A percentile compares a stretch with the other conserved stretches of the same genome.
phyloP scores from a whole-genome alignment of 2,888 invertebrate genomes.

The Apotomis turbidana region DNA sequence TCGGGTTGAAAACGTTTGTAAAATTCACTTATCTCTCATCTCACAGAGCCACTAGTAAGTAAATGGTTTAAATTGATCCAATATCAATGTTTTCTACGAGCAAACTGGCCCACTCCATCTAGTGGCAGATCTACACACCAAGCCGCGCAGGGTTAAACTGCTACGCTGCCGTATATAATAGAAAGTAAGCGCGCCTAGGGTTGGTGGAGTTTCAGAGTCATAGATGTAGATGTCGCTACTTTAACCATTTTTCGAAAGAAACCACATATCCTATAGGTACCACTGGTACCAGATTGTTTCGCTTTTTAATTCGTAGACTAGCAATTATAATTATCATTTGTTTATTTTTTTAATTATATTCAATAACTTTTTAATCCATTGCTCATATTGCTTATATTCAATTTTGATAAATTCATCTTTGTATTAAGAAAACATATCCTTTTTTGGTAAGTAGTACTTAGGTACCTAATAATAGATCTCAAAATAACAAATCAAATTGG shows the following conservation, averaged over 20 bases:
- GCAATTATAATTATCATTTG: too few relatives aligned
- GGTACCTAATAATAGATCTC: background rate
- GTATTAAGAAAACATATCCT: background rate
- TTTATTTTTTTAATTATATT: too few relatives aligned
- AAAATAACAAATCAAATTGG: background rate
- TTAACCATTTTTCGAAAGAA: background rate
- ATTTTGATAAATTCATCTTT: too few relatives aligned
- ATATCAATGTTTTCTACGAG: too few relatives aligned
- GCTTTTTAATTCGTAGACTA: too few relatives aligned
- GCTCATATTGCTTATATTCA: too few relatives aligned
- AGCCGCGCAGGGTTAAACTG: background rate
- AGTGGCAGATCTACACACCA: conserved; percentile 9
- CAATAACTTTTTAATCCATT: too few relatives aligned
- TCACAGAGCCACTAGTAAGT: too few relatives aligned
- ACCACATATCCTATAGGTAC: background rate
- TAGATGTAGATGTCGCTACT: conserved; percentile 25
- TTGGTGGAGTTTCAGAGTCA: background rate
- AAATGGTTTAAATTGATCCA: too few relatives aligned
- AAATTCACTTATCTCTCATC: too few relatives aligned
- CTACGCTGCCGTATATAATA: background rate
- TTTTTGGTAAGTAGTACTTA: background rate
- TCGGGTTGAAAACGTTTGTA: too few relatives aligned
- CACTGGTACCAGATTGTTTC: too few relatives aligned
- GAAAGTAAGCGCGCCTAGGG: background rate
- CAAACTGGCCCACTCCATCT: conserved; percentile 21